Conservation (phyloP, 2,888 invertebrate species). For the Microdon myrmicae region DNA sequence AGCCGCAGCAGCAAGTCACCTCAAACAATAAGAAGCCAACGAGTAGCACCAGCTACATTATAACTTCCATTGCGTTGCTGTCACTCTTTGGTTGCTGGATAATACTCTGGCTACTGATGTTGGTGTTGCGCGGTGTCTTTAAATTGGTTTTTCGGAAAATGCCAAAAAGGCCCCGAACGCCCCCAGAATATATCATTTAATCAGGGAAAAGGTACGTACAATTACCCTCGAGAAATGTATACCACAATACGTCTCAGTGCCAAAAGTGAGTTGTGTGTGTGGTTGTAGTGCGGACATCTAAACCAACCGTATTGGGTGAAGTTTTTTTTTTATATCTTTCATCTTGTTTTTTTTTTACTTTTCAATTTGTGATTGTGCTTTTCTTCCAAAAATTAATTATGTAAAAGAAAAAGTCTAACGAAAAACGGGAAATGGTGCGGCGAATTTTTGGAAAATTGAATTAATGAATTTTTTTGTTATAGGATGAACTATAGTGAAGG, state of each 20-base stretch:
- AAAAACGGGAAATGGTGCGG: too few relatives aligned
- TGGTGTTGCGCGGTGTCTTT: conserved; percentile 35
- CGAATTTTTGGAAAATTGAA: too few relatives aligned
- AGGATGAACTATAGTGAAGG: too few relatives aligned
- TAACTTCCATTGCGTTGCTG: conserved; percentile 39
- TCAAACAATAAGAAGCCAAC: conserved; percentile 18
- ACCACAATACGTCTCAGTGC: conserved; percentile 14
- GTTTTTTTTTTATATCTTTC: conserved; percentile 5
- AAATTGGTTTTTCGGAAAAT: conserved; percentile 16
- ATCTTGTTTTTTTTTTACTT: conserved; percentile 7
- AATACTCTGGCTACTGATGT: conserved; percentile 44
- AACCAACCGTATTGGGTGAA: too few relatives aligned
- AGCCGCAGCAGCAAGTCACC: conserved; percentile 22
- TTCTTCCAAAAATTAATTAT: conserved; percentile 2
- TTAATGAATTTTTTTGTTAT: too few relatives aligned
- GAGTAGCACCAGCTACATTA: conserved; percentile 31
- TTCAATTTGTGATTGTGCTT: conserved; percentile 21
- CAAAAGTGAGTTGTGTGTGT: conserved; percentile 24
- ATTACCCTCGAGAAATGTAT: too few relatives aligned
- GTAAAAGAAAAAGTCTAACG: too few relatives aligned
- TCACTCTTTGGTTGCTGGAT: conserved; percentile 50
- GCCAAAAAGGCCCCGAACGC: conserved; percentile 3
- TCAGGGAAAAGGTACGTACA: too few relatives aligned
- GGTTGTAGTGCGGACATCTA: conserved; percentile 17
- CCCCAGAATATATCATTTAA: too few relatives aligned